phyloP scores from a whole-genome alignment of 2,113 vertebrate species.

The Arvicanthis niloticus region DNA sequence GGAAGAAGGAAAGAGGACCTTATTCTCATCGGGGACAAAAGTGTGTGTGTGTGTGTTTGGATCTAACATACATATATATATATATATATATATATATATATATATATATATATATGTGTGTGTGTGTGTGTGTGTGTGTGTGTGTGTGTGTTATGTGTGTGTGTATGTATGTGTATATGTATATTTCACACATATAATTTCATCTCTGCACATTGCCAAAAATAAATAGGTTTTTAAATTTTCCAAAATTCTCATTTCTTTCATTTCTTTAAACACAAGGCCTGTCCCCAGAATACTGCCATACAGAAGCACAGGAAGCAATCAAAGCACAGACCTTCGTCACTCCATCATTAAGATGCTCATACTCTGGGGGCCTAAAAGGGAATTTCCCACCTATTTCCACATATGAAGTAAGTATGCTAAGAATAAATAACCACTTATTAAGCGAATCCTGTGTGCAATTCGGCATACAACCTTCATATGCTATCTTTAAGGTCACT shows the following conservation, averaged over 20 bases:
- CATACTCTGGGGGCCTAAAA: neutral
- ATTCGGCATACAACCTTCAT: neutral
- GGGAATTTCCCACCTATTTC: neutral
- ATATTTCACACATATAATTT: neutral
- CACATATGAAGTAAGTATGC: neutral
- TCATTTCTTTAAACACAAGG: constrained; percentile 22
- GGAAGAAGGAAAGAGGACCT: neutral
- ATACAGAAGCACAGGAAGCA: neutral
- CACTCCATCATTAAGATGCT: constrained; percentile 2
- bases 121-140: neutral
- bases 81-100: no score
- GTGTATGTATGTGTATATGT: no score
- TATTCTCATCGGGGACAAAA: neutral
- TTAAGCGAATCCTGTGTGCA: neutral
- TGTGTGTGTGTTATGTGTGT: neutral
- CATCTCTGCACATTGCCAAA: neutral
- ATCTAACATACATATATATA: no score
- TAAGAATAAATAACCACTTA: neutral
- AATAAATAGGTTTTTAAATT: constrained; percentile 6
- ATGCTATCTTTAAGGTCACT: neutral
- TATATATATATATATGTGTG: no score
- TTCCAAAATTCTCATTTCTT: constrained; percentile 23
- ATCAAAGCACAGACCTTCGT: neutral
- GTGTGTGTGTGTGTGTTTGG: no score
- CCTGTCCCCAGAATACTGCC: neutral